A percentile compares a stretch with the other conserved stretches of the same genome.
phyloP scores from a whole-genome alignment of 30 jellyfish, hydroid and myxozoan genomes.

The Hydra vulgaris region DNA sequence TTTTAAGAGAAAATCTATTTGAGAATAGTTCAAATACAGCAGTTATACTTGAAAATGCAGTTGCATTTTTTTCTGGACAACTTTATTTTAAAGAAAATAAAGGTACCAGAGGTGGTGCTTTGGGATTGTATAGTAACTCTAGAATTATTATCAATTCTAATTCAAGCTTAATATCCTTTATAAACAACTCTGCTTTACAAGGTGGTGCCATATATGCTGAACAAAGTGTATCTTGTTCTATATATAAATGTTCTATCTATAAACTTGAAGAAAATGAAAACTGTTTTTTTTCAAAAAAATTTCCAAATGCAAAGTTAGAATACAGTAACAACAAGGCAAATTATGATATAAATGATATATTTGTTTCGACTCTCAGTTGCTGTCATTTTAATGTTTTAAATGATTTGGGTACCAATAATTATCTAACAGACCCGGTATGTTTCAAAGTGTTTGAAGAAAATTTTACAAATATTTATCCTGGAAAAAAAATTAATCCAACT shows the following conservation, averaged over 20 bases:
- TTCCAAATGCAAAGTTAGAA: background rate
- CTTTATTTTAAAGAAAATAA: background rate
- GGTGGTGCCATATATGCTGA: slow-evolving; percentile 24
- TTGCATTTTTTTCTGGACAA: background rate
- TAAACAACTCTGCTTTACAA: background rate
- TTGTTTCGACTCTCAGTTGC: background rate
- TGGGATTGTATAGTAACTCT: slow-evolving; percentile 7
- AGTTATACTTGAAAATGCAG: slow-evolving; percentile 3
- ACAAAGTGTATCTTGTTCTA: slow-evolving; percentile 2
- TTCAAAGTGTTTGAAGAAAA: background rate
- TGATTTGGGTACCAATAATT: background rate
- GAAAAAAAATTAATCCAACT: background rate
- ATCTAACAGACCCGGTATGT: background rate
- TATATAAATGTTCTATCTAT: background rate
- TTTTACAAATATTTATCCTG: background rate
- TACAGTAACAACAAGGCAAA: background rate
- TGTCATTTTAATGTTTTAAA: background rate
- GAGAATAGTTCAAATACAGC: slow-evolving; percentile 10
- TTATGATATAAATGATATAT: background rate
- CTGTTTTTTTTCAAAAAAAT: background rate
- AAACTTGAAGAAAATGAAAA: background rate
- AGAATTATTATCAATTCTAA: slow-evolving; percentile 1
- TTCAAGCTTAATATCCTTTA: background rate
- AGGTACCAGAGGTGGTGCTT: slow-evolving; percentile 17
- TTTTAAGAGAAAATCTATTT: background rate